Evolutionary conservation across 2,888 invertebrate species (phyloP).

Genomic region (Cetonia aurata): DNA sequence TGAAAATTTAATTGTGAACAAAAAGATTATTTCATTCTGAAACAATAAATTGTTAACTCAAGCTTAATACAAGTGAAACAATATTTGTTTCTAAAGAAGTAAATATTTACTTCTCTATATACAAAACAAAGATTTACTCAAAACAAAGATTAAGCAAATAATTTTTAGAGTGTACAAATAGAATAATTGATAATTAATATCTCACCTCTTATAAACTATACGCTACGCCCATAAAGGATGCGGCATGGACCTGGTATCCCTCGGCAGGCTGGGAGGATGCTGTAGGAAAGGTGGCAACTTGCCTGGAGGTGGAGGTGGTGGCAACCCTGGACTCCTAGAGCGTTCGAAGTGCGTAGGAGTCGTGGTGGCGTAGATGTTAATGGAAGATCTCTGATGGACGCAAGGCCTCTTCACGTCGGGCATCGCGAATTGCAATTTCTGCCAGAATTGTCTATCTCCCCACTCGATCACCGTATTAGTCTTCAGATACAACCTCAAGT

Average conservation of each 20-base stretch:
- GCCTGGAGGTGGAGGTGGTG: conserved; percentile 72
- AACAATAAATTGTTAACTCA: too few relatives aligned
- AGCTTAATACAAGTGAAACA: too few relatives aligned
- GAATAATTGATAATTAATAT: conserved; percentile 31
- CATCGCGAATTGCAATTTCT: conserved; percentile 92
- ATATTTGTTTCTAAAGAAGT: too few relatives aligned
- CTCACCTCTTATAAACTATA: conserved; percentile 77
- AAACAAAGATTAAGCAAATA: too few relatives aligned
- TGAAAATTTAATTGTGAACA: too few relatives aligned
- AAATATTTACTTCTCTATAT: too few relatives aligned
- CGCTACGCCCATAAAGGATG: conserved; percentile 87
- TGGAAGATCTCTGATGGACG: conserved; percentile 76
- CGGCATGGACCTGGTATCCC: conserved; percentile 71
- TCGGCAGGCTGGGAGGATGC: conserved; percentile 66
- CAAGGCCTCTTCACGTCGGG: conserved; percentile 80
- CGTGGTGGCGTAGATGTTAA: conserved; percentile 80
- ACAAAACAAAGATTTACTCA: too few relatives aligned
- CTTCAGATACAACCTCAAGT: conserved; percentile 89
- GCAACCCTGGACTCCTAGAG: conserved; percentile 73
- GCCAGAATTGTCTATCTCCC: conserved; percentile 97
- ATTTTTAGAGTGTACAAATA: too few relatives aligned
- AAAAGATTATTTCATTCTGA: too few relatives aligned
- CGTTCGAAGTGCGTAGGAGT: conserved; percentile 65
- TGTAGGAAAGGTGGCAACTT: conserved; percentile 72
- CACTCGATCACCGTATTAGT: conserved; percentile 93